Evolutionary conservation across 2,888 invertebrate genomes (phyloP), one percentile per base, ranked within the genome.

Genomic region (Cheilosia soror): DNA sequence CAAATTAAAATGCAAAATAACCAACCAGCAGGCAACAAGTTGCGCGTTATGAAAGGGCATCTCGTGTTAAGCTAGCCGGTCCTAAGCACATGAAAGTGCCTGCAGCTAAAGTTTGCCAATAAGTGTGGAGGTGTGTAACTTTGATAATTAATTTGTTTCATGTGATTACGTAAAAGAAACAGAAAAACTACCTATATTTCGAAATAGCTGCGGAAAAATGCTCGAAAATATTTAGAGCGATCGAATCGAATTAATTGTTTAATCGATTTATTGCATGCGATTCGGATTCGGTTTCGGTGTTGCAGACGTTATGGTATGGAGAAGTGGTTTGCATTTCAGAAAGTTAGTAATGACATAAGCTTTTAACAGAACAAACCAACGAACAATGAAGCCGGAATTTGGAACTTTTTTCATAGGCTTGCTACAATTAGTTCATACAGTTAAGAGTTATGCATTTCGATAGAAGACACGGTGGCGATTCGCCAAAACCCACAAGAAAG

Each of bases 1-100:
- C 42, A 65, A 79, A 66, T 58, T 44, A 53, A 15, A 60, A 73
- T 72, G 65, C 72, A 79, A 66, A 72, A 27, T 51, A 60, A 58
- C 33, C 40, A 27, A 29, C 20, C 42, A 42, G 11, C 37, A 33
- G 9, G 37, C 40, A 37, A 20, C 37, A 31, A 25, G 37, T 5
- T 44, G n/a, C n/a, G 15, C 47, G 47, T 33, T 65, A 49, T 49
- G 55, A 42, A 31, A 55, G 55, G 27, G 27, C 15, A 29, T 29
- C 40, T 66, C 53, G 42, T 29, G 15, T 7, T 42, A 29, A 11
- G 40, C 20, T 20, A 20, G 20, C 42, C 42, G 27, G 13, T 29
- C 53, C 20, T 11, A 29, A 29, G 27, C 27, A 9, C 25, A 13
- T 13, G 25, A 5, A 63, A 29, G 20, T 13, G 11, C 42, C 31